These are phyloP conservation scores for Euclidia mi DNA, from an alignment of 2,888 invertebrate species.

Conservation along the genomic window DNA sequence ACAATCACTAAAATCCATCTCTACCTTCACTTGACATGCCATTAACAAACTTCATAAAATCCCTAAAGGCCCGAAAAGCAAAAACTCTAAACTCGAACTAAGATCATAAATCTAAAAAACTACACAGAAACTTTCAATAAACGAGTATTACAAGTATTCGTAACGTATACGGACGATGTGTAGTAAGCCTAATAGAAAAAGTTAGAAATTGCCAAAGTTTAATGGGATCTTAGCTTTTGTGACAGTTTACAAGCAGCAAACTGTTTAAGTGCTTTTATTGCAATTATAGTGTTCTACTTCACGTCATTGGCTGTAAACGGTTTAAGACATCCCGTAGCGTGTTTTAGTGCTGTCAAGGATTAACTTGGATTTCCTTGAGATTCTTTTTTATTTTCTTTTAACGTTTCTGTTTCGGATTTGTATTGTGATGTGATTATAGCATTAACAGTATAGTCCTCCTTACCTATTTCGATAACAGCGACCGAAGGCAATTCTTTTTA, in stretches of 20 bases:
- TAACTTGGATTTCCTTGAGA: constrained; percentile 19
- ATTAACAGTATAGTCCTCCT: no score
- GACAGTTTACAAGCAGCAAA: constrained; percentile 80
- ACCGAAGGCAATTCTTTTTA: no score
- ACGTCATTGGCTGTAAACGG: constrained; percentile 51
- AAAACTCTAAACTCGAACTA: constrained; percentile 6
- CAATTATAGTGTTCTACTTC: constrained; percentile 68
- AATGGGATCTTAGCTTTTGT: constrained; percentile 85
- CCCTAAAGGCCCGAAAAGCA: neutral
- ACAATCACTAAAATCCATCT: no score
- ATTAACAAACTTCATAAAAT: constrained; percentile 11
- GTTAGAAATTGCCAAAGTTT: constrained; percentile 85
- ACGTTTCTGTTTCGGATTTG: constrained; percentile 20
- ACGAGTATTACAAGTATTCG: constrained; percentile 49
- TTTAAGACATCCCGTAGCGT: constrained; percentile 32
- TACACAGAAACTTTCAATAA: constrained; percentile 49
- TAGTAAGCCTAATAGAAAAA: constrained; percentile 82
- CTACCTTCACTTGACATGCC: neutral
- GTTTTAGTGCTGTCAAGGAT: constrained; percentile 24
- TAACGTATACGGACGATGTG: constrained; percentile 64
- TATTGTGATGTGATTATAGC: neutral
- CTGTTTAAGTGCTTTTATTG: constrained; percentile 74
- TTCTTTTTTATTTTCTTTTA: constrained; percentile 37
- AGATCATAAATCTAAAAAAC: constrained; percentile 47
- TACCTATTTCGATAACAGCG: no score